phyloP scores from a whole-genome alignment of 2,888 invertebrate genomes.

The Syrista parreyssii region DNA sequence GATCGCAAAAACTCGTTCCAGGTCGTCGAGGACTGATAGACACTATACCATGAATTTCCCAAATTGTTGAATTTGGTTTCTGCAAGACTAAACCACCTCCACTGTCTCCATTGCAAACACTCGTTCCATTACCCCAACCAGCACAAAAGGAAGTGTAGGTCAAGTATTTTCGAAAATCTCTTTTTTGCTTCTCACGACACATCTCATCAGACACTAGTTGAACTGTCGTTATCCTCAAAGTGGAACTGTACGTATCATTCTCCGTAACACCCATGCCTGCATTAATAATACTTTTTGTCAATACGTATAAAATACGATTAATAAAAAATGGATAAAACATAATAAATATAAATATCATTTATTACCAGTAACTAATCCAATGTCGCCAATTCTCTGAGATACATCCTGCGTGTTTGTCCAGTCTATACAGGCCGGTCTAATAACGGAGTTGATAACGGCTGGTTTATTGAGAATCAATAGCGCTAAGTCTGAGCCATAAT shows the following conservation, averaged over 20 bases:
- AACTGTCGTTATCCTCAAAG: conserved; percentile 67
- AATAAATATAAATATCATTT: not conserved
- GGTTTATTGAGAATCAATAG: conserved; percentile 64
- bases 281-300: conserved; percentile 21
- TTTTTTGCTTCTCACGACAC: conserved; percentile 67
- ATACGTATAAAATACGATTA: not conserved
- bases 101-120: conserved; percentile 75
- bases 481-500: conserved; percentile 72
- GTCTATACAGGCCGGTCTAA: conserved; percentile 70
- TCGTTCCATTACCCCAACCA: conserved; percentile 71
- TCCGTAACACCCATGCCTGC: conserved; percentile 73
- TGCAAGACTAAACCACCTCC: conserved; percentile 70
- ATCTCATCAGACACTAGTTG: conserved; percentile 68
- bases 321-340: no score
- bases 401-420: conserved; percentile 43
- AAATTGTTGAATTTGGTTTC: conserved; percentile 46
- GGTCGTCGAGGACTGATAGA: conserved; percentile 65
- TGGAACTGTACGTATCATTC: conserved; percentile 68
- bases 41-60: conserved; percentile 67
- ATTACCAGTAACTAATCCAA: conserved; percentile 47
- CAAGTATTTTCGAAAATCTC: conserved; percentile 69
- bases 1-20: conserved; percentile 63
- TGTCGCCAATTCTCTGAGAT: conserved; percentile 30
- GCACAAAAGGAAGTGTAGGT: conserved; percentile 75
- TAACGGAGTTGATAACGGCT: conserved; percentile 63